Percentiles rank a stretch among this genome's conserved stretches.
Conservation (phyloP, 2,888 invertebrate genomes). For the Pimpla rufipes region DNA sequence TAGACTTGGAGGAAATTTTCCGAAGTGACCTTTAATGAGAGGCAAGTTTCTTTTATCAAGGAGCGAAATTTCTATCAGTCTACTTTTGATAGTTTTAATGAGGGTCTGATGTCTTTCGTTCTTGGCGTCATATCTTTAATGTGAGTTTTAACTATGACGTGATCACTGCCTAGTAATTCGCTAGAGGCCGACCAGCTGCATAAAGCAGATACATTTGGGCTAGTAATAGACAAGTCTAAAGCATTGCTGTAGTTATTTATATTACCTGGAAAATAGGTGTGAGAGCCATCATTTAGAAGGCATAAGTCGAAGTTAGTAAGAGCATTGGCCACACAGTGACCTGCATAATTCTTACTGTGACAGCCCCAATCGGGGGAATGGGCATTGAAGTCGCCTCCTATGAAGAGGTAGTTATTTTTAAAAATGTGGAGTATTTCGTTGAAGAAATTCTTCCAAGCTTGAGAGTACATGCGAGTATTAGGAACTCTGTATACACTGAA, state of each 20-base stretch:
- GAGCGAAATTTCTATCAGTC: background rate
- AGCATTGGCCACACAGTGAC: too few relatives aligned
- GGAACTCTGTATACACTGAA: background rate
- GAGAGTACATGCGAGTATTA: background rate
- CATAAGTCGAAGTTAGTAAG: constrained; percentile 2
- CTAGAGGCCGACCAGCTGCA: background rate
- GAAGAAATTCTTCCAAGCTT: background rate
- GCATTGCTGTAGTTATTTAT: background rate
- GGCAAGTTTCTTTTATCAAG: background rate
- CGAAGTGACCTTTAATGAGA: background rate
- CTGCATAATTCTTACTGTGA: too few relatives aligned
- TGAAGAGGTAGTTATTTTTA: background rate
- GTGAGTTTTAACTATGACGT: background rate
- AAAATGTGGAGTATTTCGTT: background rate
- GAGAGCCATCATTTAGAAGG: background rate
- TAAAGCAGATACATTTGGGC: background rate
- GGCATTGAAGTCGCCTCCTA: background rate
- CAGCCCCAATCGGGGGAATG: constrained; percentile 13
- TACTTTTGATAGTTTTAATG: background rate
- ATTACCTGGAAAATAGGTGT: constrained; percentile 5
- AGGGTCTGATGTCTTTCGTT: background rate
- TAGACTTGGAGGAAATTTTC: background rate
- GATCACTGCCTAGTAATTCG: background rate
- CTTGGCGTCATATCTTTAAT: background rate
- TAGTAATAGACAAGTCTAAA: background rate